Conservation (phyloP, 2,113 vertebrate species). For the Elephantulus edwardii region DNA sequence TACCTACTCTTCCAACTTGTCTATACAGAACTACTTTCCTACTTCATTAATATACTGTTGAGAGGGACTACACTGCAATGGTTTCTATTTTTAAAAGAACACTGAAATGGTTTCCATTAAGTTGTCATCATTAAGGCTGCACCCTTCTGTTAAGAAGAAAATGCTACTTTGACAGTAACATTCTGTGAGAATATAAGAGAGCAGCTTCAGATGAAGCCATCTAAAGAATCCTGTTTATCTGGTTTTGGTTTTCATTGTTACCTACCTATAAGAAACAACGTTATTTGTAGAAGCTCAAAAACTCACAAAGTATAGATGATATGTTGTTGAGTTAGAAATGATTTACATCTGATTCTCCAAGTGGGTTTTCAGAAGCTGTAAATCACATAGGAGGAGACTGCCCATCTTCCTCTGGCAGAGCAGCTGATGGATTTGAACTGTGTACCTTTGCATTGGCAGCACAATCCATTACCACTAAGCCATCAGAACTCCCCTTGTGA, state of each 20-base stretch:
- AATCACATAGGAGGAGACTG: no score
- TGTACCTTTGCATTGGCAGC: no score
- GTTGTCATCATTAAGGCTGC: conserved; percentile 25
- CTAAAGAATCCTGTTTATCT: neutral
- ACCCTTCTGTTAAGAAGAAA: conserved; percentile 21
- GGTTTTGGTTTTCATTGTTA: neutral
- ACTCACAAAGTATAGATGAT: neutral
- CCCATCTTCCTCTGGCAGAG: no score
- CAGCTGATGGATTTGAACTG: no score
- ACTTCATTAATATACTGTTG: neutral
- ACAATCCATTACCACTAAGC: no score
- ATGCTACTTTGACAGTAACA: conserved; percentile 8
- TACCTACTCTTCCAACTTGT: neutral
- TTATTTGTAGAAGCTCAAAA: conserved; percentile 1
- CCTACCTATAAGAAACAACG: conserved; percentile 22
- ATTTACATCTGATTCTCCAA: no score
- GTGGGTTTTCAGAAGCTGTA: no score
- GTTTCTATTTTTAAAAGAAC: no score
- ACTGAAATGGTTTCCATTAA: conserved; percentile 22
- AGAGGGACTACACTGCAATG: neutral
- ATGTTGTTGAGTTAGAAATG: no score
- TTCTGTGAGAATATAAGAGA: neutral
- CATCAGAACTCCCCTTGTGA: no score
- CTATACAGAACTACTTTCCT: neutral
- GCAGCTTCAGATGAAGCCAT: neutral